phyloP scores from a whole-genome alignment of 2,797 vertebrate species.

The Malurus splendens region DNA sequence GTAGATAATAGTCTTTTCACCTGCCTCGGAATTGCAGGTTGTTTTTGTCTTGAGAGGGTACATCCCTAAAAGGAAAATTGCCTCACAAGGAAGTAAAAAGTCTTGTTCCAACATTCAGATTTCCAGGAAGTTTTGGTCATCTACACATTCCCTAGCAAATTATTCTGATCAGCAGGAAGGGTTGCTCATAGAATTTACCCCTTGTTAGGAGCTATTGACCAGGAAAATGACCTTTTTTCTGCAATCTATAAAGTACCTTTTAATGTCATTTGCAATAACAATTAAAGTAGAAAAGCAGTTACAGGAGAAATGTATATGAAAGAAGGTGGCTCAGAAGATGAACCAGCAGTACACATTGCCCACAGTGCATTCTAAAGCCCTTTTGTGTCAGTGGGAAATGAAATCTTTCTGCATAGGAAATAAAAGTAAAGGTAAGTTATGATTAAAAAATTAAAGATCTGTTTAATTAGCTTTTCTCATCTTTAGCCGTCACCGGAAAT shows the following conservation, averaged over 20 bases:
- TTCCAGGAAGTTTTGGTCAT: background rate
- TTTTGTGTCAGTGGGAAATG: slow-evolving; percentile 19
- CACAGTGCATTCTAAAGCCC: background rate
- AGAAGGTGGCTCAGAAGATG: background rate
- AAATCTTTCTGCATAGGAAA: slow-evolving; percentile 33
- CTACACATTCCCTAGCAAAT: background rate
- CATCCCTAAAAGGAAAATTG: background rate
- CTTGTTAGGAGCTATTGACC: slow-evolving; percentile 3
- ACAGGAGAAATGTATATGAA: background rate
- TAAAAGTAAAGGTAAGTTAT: slow-evolving; percentile 57
- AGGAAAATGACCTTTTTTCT: slow-evolving; percentile 17
- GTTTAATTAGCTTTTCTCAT: slow-evolving; percentile 65
- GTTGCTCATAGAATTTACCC: background rate
- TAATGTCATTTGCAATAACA: slow-evolving; percentile 46
- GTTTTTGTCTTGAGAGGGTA: background rate
- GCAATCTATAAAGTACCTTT: slow-evolving; percentile 45
- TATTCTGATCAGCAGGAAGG: slow-evolving; percentile 5
- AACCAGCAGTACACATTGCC: background rate
- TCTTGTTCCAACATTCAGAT: background rate
- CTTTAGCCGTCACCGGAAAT: slow-evolving; percentile 54
- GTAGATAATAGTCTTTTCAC: background rate
- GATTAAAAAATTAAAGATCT: slow-evolving; percentile 53
- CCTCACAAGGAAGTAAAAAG: background rate
- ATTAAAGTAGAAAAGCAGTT: slow-evolving; percentile 34
- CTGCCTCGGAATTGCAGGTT: background rate